A percentile compares a stretch with the other conserved stretches of the same genome.
Evolutionary conservation across 2,797 vertebrate species (phyloP).

Genomic region (Falco rusticolus): DNA sequence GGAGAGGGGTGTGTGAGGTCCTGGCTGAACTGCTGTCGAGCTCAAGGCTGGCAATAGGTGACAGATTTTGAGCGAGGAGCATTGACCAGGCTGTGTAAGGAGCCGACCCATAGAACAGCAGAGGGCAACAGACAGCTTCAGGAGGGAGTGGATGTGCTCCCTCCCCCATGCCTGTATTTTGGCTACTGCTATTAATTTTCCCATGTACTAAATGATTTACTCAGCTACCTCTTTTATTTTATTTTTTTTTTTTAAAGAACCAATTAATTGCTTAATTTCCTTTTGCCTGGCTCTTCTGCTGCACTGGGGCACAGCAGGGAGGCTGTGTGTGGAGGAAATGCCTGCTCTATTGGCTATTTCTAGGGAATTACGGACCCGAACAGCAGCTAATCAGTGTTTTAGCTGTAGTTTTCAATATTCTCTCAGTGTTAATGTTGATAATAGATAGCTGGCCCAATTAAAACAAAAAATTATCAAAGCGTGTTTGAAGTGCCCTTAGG

Average conservation of each 20-base stretch:
- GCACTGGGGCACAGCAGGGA: constrained; percentile 46
- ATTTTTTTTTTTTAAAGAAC: background rate
- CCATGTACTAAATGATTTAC: background rate
- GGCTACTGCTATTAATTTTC: constrained; percentile 4
- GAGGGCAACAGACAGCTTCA: constrained; percentile 21
- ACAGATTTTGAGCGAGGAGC: background rate
- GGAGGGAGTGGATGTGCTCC: background rate
- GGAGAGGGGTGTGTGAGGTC: background rate
- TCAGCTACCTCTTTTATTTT: background rate
- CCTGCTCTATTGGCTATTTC: constrained; percentile 44
- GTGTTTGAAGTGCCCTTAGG: constrained; percentile 68
- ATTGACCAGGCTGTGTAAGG: background rate
- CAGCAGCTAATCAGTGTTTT: constrained; percentile 62
- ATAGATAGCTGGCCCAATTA: constrained; percentile 70
- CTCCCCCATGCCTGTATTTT: background rate
- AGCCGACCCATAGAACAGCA: background rate
- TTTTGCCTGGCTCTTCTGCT: constrained; percentile 46
- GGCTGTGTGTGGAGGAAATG: constrained; percentile 45
- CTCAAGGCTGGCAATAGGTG: background rate
- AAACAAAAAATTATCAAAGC: constrained; percentile 70
- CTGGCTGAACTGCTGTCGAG: background rate
- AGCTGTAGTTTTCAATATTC: constrained; percentile 61
- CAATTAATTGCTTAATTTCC: constrained; percentile 67
- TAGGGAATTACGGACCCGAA: constrained; percentile 46
- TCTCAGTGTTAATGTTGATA: constrained; percentile 67